These are phyloP conservation scores for Dicrurus megarhynchus DNA, from an alignment of 2,113 vertebrate genomes.

Conservation along the genomic window DNA sequence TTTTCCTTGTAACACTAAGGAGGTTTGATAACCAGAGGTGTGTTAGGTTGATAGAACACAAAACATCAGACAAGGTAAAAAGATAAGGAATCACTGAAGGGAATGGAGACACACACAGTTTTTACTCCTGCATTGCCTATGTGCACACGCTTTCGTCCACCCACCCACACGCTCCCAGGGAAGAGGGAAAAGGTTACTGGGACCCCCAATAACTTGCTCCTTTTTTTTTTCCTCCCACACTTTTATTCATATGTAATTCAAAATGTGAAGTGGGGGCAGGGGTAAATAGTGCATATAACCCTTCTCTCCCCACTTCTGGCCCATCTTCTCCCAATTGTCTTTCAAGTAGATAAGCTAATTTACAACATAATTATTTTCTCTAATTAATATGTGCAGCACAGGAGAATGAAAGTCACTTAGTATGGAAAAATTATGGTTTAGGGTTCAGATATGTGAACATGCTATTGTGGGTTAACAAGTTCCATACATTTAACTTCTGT, in stretches of 20 bases:
- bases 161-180: neutral
- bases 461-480: neutral
- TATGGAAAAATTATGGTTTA: neutral
- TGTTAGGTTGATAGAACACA: neutral
- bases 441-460: neutral
- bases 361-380: neutral
- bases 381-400: neutral
- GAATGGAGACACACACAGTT: neutral
- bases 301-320: neutral
- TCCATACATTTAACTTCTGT: neutral
- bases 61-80: neutral
- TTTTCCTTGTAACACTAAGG: neutral
- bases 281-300: neutral
- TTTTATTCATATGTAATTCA: neutral
- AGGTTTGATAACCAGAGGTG: neutral
- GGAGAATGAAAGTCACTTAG: neutral
- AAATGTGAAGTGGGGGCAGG: neutral
- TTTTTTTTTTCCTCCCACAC: neutral
- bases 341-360: conserved; percentile 8
- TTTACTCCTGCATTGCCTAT: neutral
- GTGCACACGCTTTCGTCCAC: neutral
- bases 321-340: neutral
- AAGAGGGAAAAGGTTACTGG: neutral
- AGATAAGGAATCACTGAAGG: neutral
- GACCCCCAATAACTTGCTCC: neutral